Base-by-base conservation (phyloP, 2,888 invertebrate genomes). In the Ganaspis brasiliensis region DNA sequence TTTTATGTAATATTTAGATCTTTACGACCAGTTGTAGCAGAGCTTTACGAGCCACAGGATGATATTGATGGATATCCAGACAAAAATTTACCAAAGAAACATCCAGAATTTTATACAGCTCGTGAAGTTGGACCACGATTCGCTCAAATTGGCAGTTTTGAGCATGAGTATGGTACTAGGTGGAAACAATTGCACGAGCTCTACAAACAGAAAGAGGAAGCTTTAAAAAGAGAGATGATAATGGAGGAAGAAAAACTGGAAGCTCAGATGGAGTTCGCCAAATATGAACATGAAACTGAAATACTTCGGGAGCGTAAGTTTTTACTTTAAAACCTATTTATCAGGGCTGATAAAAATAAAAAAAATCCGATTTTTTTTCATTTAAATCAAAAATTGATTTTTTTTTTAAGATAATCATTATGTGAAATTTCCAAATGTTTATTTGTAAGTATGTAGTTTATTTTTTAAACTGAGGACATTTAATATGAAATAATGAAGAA, bases 241-340 rank as follows among this genome's bases (percentile, higher is more conserved):
- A 95, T 97, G 89, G 98, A 98, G 87, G 96, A 98, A 89, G 97
- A 98, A 82, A 98, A 98, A 87, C 93, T 99, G 6, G 98, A 98
- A 89, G 97, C 97, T 61, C 98, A 99, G 92, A 98, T 99, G 98
- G 98, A 98, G 91, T 97, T 96, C 90, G 98, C 98, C 6, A 95
- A 96, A 91, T 98, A 98, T 91, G 99, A 99, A 92, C 98, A 99
- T 91, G 99, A 99, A 92, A 98, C 99, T 2, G 98, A 98, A 92
- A 93, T 98, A 91, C 93, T 99, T 70, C 94, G 99, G 87, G 97
- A 98, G 93, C 98, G 95, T 95, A 90, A 92, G 92, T 90, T 77
- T 79, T 72, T 73, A 49, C 49, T 67, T 67, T 45, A 37, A 14
- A 56, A 10, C 8, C 12, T 61, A 19, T 21, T 37, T 40, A 8